Base-by-base conservation (phyloP, 2,888 invertebrate genomes). In the Drosophila anomelani region DNA sequence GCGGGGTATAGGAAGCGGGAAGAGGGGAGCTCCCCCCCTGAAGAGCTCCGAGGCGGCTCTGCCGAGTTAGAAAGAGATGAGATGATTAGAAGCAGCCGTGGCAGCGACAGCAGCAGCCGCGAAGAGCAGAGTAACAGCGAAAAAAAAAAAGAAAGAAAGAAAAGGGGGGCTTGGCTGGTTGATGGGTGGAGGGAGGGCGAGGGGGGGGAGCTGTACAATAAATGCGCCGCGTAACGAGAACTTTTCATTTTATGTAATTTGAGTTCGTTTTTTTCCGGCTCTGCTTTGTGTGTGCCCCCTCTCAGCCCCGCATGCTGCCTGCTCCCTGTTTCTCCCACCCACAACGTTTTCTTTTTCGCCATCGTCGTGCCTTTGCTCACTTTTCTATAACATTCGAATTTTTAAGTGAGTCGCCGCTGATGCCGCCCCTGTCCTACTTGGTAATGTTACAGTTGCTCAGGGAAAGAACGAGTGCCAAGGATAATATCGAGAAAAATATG, bases 41-140 rank as follows among this genome's bases (percentile, higher is more conserved):
- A 41, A 61, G 41, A 47, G 43, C 38, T 17, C 44, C 53, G 43
- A 43, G 34, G 32, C 44, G 44, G 15, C 32, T 15, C 49, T 55
- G 62, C 66, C 91, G 91, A 92, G 91, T 92, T 92, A 92, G 92
- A 92, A 92, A 92, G 92, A 92, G 92, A 92, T 91, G 91, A 90
- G 90, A 53, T 53, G 82, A 91, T 91, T 92, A 91, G 86, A 46
- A 71, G 54, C 54, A 38, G 51, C 72, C 29, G 29, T 29, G 29
- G 29, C 29, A 29, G 29, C 29, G 29, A 29, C 29, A 29, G 68
- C 67, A 77, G 67, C 75, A 75, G 60, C 68, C 69, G 70, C 64
- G 85, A 41, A 70, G 47, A 60, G 46, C 54, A 39, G 39, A 36
- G 44, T 69, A 64, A 60, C 71, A 61, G 73, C 72, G 75, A 64